phyloP scores from a whole-genome alignment of 2,797 vertebrate species.

The Lacerta viridis region DNA sequence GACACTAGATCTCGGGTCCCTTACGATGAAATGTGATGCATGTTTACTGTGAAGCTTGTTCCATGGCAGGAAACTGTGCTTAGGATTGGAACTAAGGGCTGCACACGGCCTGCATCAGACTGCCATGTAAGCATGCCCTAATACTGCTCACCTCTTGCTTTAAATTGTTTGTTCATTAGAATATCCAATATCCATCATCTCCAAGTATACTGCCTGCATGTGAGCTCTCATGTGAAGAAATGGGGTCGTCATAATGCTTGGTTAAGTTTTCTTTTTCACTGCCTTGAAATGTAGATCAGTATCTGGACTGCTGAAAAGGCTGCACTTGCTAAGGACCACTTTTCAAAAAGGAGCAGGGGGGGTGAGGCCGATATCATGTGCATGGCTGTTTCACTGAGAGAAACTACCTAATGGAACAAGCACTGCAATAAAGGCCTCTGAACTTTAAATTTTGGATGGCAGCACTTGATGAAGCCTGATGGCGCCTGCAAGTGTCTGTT shows the following conservation, averaged over 20 bases:
- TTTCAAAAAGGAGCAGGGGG: neutral
- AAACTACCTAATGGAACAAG: neutral
- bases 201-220: neutral
- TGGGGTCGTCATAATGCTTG: neutral
- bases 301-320: neutral
- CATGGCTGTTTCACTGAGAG: neutral
- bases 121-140: neutral
- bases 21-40: neutral
- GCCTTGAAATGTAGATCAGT: neutral
- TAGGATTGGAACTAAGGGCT: neutral
- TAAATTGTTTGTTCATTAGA: neutral
- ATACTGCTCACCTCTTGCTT: neutral
- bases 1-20: neutral
- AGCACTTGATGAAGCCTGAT: neutral
- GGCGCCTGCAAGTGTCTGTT: conserved; percentile 4
- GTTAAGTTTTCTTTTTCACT: neutral
- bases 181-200: too few species aligned
- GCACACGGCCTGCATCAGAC: neutral
- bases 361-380: too few species aligned
- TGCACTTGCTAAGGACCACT: neutral
- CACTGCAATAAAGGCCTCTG: neutral
- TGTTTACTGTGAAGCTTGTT: neutral
- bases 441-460: conserved; percentile 15
- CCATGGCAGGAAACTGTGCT: neutral
- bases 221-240: neutral